Conservation (phyloP, 2,113 vertebrate genomes). For the Rhombomys opimus region DNA sequence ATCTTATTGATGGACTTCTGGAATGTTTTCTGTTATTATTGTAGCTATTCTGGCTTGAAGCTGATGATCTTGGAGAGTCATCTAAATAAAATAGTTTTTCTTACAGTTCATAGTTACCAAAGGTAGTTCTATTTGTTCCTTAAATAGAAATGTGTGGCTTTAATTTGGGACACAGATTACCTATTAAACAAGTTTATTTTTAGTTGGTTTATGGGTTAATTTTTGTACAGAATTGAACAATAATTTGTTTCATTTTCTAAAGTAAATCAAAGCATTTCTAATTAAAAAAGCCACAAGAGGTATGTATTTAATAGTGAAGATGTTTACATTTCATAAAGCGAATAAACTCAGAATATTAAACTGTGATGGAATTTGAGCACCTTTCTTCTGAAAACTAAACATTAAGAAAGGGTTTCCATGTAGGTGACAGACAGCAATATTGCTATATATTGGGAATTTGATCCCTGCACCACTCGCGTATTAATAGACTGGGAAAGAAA, state of each 20-base stretch:
- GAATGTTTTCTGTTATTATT: background rate
- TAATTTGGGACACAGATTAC: background rate
- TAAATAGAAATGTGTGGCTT: background rate
- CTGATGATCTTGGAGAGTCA: background rate
- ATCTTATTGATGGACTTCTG: background rate
- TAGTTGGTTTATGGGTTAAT: background rate
- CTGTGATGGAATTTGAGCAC: background rate
- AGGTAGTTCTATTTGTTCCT: background rate
- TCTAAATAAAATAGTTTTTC: background rate
- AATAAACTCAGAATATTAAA: background rate
- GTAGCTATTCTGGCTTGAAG: background rate
- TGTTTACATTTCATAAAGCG: constrained; percentile 12
- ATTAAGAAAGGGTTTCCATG: constrained; percentile 22
- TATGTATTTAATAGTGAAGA: background rate
- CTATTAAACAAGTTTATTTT: constrained; percentile 19
- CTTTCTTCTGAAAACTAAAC: constrained; percentile 52
- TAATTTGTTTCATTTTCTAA: constrained; percentile 53
- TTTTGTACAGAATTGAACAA: constrained; percentile 11
- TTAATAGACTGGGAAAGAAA: constrained; percentile 26
- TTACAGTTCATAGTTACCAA: background rate
- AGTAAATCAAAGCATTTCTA: constrained; percentile 1
- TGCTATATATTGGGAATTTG: background rate
- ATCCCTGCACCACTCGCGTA: background rate
- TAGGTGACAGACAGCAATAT: background rate
- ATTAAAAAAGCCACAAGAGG: background rate